Evolutionary conservation across 2,113 vertebrate species (phyloP).

Genomic region (human (Homo sapiens)): GRCh38 chr2:13387501-13388000

Average conservation of each 20-base stretch:
- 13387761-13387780: not conserved
- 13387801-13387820: not conserved
- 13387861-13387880: not conserved
- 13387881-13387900: too few relatives aligned
- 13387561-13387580: not conserved
- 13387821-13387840: not conserved
- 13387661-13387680: not conserved
- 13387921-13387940: too few relatives aligned
- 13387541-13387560: not conserved
- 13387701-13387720: not conserved
- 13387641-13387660: not conserved
- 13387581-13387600: not conserved
- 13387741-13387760: not conserved
- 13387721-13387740: not conserved
- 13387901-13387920: too few relatives aligned
- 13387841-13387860: not conserved
- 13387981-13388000: too few relatives aligned
- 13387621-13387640: not conserved
- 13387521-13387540: not conserved
- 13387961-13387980: too few relatives aligned
- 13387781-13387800: not conserved
- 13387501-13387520: not conserved
- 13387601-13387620: not conserved
- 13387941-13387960: too few relatives aligned
- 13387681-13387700: not conserved